A percentile compares a stretch with the other conserved stretches of the same genome.
These are phyloP conservation scores for Hydropsyche tenuis DNA, from an alignment of 1,140 invertebrate genomes.

Conservation along the genomic window DNA sequence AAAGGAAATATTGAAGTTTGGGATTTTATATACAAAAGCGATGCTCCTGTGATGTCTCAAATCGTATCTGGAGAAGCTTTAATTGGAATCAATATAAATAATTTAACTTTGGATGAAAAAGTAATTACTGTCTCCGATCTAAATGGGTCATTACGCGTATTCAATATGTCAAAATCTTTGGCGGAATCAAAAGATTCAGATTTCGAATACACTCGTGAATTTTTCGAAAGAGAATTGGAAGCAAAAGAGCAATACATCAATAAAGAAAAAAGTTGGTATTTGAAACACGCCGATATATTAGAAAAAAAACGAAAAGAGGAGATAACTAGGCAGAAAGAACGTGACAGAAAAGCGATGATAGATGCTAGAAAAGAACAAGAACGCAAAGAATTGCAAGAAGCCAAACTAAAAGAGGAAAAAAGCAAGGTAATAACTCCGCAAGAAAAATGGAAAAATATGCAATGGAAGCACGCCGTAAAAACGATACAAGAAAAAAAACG, in stretches of 20 bases:
- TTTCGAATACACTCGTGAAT: slow-evolving; percentile 52
- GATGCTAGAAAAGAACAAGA: slow-evolving; percentile 52
- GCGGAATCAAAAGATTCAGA: slow-evolving; percentile 54
- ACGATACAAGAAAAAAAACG: slow-evolving; percentile 61
- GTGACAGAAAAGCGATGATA: slow-evolving; percentile 17
- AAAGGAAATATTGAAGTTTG: slow-evolving; percentile 67
- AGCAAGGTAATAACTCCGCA: slow-evolving; percentile 55
- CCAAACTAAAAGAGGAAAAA: slow-evolving; percentile 54
- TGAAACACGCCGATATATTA: slow-evolving; percentile 57
- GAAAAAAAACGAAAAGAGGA: slow-evolving; percentile 57
- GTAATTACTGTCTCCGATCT: slow-evolving; percentile 65
- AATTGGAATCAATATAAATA: slow-evolving; percentile 63
- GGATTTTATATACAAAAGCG: slow-evolving; percentile 64
- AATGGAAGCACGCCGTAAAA: slow-evolving; percentile 59
- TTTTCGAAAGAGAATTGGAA: slow-evolving; percentile 57
- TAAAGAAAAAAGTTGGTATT: slow-evolving; percentile 59
- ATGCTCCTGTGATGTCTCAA: slow-evolving; percentile 59
- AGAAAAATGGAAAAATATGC: slow-evolving; percentile 59
- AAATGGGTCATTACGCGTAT: slow-evolving; percentile 68
- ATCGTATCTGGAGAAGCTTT: slow-evolving; percentile 56
- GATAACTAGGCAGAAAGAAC: slow-evolving; percentile 55
- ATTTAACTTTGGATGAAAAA: slow-evolving; percentile 59
- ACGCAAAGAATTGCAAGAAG: slow-evolving; percentile 55
- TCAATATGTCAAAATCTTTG: slow-evolving; percentile 62
- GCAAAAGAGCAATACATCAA: slow-evolving; percentile 56